Conservation (phyloP, 2,113 vertebrate genomes). For the Hemiprocne comata region DNA sequence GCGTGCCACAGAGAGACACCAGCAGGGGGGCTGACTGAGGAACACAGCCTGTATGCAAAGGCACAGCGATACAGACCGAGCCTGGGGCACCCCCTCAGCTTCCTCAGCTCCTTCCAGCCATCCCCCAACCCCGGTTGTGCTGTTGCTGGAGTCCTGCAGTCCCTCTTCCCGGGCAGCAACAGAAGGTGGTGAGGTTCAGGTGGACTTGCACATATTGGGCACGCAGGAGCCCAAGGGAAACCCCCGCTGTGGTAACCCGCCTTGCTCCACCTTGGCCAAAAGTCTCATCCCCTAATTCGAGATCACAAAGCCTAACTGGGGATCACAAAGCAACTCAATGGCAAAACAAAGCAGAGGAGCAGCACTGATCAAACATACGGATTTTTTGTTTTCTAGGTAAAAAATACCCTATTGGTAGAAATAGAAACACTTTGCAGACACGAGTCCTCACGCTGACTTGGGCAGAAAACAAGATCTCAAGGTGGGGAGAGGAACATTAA, state of each 20-base stretch:
- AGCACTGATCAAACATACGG: accelerated
- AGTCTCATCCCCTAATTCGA: background rate
- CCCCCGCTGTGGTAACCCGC: background rate
- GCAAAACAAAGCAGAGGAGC: background rate
- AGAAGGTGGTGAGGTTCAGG: background rate
- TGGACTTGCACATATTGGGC: accelerated
- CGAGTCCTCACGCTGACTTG: accelerated
- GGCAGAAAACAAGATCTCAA: background rate
- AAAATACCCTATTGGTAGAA: background rate
- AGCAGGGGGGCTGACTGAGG: too few relatives aligned
- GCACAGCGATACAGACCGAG: background rate
- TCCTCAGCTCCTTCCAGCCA: background rate
- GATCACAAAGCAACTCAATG: background rate
- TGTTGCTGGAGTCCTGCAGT: background rate
- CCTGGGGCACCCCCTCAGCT: background rate
- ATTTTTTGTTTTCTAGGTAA: background rate
- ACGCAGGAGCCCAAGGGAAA: background rate
- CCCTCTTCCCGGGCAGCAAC: background rate
- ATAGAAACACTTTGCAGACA: background rate
- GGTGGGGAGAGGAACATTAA: background rate
- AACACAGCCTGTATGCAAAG: background rate
- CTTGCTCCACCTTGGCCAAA: background rate
- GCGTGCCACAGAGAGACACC: background rate
- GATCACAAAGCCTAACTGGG: background rate
- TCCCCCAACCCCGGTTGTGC: background rate